phyloP scores from a whole-genome alignment of 2,113 vertebrate genomes.

The Gallinago paraguaiae region DNA sequence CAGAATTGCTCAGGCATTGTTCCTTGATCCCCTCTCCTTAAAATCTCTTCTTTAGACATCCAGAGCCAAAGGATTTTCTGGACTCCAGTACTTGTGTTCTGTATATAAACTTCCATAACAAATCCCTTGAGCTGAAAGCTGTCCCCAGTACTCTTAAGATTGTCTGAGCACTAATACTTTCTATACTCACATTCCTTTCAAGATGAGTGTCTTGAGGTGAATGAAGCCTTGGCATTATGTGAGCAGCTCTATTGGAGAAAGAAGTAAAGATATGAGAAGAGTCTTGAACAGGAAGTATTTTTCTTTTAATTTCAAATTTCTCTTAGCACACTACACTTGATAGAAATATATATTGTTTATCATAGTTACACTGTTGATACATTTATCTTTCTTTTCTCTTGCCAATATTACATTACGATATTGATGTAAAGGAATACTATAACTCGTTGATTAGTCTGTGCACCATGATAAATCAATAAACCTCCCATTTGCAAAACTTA shows the following conservation, averaged over 20 bases:
- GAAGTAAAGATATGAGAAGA: neutral
- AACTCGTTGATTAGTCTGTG: slow-evolving; percentile 21
- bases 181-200: neutral
- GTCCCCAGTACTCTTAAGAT: neutral
- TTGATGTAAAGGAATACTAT: slow-evolving; percentile 58
- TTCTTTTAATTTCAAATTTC: neutral
- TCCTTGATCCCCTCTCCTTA: neutral
- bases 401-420: neutral
- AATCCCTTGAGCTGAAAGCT: neutral
- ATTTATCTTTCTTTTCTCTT: neutral
- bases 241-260: neutral
- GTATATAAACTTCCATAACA: neutral
- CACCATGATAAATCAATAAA: slow-evolving; percentile 44
- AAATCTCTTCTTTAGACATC: neutral
- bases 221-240: neutral
- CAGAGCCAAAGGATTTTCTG: neutral
- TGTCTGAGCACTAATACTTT: neutral
- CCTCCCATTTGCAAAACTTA: neutral
- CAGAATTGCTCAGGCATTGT: neutral
- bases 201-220: neutral
- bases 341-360: neutral
- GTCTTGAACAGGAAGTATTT: neutral
- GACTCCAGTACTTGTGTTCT: neutral
- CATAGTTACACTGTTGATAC: neutral
- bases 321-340: neutral